Conservation (phyloP, 2,888 invertebrate species). For the Clepsis dumicolana region DNA sequence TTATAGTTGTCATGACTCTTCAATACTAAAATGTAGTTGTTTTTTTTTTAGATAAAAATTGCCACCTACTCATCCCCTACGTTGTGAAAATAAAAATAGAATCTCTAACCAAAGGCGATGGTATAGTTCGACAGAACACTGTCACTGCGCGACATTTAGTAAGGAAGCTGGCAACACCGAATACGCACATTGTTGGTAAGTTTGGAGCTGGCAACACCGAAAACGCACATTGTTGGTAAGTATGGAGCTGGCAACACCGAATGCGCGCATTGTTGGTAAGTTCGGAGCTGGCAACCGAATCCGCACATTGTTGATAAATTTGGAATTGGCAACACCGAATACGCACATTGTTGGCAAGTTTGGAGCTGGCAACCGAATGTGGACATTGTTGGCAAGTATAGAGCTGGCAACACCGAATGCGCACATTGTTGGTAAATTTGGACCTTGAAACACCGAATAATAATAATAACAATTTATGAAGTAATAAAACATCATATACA, state of each 20-base stretch:
- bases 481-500: no score
- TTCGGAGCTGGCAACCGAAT: background rate
- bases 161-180: slow-evolving; percentile 47
- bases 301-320: slow-evolving; percentile 51
- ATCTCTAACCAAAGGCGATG: slow-evolving; percentile 51
- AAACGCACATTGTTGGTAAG: no score
- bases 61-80: slow-evolving; percentile 54
- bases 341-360: slow-evolving; percentile 51
- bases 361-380: background rate
- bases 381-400: no score
- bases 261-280: slow-evolving; percentile 52
- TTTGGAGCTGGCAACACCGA: slow-evolving; percentile 3
- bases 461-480: no score
- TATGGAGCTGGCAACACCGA: no score
- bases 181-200: slow-evolving; percentile 49
- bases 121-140: slow-evolving; percentile 50
- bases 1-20: no score
- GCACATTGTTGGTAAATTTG: no score
- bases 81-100: slow-evolving; percentile 48
- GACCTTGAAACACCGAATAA: no score
- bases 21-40: no score
- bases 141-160: slow-evolving; percentile 53
- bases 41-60: slow-evolving; percentile 52
- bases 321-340: background rate
- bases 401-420: no score